Conservation (phyloP, 2,797 vertebrate species). For the Pipistrellus nathusii region DNA sequence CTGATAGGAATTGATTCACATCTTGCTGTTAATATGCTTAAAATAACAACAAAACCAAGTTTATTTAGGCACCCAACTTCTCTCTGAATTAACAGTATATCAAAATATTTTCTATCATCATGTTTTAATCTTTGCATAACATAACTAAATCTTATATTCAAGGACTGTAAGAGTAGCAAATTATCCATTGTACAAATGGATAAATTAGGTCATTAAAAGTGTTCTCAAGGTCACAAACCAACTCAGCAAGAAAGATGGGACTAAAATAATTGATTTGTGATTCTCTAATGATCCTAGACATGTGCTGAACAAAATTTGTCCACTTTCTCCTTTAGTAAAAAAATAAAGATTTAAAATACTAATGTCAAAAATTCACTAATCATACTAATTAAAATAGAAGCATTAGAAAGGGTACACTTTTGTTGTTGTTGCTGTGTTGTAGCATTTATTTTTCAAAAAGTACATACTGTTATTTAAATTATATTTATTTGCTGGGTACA, state of each 20-base stretch:
- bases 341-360: constrained; percentile 37
- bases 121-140: background rate
- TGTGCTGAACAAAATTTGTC: background rate
- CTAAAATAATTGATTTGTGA: background rate
- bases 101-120: background rate
- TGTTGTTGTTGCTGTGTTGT: background rate
- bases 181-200: background rate
- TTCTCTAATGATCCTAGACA: background rate
- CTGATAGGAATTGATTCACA: background rate
- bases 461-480: background rate
- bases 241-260: background rate
- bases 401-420: background rate
- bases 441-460: background rate
- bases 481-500: background rate
- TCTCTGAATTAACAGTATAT: background rate
- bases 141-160: constrained; percentile 38
- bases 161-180: background rate
- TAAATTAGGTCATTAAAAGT: background rate
- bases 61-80: background rate
- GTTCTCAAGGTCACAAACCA: constrained; percentile 26
- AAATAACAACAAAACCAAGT: background rate
- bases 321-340: constrained; percentile 24
- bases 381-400: constrained; percentile 14
- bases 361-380: background rate
- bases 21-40: background rate